Evolutionary conservation across 2,113 vertebrate genomes (phyloP).

Genomic region (Nycticorax nycticorax): DNA sequence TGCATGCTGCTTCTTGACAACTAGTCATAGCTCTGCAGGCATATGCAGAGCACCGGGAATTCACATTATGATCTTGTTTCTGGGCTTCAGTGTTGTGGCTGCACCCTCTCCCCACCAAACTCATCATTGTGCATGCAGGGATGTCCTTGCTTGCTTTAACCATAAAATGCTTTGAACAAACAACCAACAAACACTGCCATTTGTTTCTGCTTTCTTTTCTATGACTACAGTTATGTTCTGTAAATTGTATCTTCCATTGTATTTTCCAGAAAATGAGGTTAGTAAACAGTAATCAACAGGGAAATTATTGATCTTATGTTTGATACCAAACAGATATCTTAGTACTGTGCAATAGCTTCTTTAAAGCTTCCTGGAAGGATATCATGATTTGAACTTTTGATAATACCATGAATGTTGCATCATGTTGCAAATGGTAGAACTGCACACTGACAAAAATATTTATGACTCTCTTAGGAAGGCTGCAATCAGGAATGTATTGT

Average conservation of each 20-base stretch:
- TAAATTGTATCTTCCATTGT: neutral
- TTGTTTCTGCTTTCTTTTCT: neutral
- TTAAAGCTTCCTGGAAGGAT: neutral
- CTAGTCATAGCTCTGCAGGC: neutral
- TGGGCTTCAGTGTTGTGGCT: neutral
- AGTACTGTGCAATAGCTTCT: neutral
- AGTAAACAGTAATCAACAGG: neutral
- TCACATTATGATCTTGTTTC: neutral
- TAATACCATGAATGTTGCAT: rapidly evolving
- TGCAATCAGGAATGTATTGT: neutral
- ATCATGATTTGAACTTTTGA: neutral
- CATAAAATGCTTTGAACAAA: neutral
- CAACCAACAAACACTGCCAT: neutral
- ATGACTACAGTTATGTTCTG: neutral
- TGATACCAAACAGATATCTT: neutral
- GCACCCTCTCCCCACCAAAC: neutral
- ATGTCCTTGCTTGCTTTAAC: neutral
- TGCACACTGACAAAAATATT: neutral
- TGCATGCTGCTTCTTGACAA: neutral
- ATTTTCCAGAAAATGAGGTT: neutral
- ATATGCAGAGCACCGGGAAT: neutral
- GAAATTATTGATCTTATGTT: neutral
- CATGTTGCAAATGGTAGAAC: neutral
- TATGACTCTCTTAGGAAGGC: neutral
- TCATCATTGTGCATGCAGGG: neutral